Base-by-base conservation (phyloP, 2,113 vertebrate species). In the Indicator indicator region DNA sequence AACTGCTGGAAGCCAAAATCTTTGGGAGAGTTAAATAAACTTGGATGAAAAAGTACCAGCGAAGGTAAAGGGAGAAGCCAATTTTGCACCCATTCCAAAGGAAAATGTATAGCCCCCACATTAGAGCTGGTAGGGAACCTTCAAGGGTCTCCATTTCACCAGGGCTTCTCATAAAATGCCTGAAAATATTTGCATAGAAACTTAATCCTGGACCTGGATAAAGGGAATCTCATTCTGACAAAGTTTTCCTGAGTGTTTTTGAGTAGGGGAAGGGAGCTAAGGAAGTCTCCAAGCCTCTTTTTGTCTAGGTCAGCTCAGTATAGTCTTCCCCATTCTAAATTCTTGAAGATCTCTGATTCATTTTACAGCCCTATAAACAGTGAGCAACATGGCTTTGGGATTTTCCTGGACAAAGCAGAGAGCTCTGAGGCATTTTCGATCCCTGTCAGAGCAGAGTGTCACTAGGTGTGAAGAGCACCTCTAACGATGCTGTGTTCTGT, bases 1-100 rank as follows among this genome's bases (percentile, higher is more conserved):
- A 97, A 94, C 70, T 65, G 38, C 72, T 93, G 79, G 76, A 95
- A 91, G 95, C 91, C 95, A 95, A 95, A 94, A 59, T 85, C 84
- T 91, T 95, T 5, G 26, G n/a, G 72, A 71, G 79, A 83, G 64
- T 91, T 95, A 80, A 95, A 83, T 74, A 94, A 95, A 94, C 8
- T 16, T 44, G 40, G 89, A 91, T 93, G 87, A 95, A 91, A 80
- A 91, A 95, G 85, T 77, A 95, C 23, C 75, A 89, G 91, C 70
- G 88, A 94, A 83, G 4, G 3, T 71, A 89, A 84, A 92, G 4
- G 23, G 50, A 74, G 11, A 27, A 73, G 87, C 86, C 46, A 74
- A 75, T 86, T 88, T 86, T 88, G 54, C 76, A 76, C 32, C 38
- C 48, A 78, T 74, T 93, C 80, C 77, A 89, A 54, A 54, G n/a